phyloP scores from a whole-genome alignment of 2,113 vertebrate genomes.

The Myrmecophaga tridactyla region DNA sequence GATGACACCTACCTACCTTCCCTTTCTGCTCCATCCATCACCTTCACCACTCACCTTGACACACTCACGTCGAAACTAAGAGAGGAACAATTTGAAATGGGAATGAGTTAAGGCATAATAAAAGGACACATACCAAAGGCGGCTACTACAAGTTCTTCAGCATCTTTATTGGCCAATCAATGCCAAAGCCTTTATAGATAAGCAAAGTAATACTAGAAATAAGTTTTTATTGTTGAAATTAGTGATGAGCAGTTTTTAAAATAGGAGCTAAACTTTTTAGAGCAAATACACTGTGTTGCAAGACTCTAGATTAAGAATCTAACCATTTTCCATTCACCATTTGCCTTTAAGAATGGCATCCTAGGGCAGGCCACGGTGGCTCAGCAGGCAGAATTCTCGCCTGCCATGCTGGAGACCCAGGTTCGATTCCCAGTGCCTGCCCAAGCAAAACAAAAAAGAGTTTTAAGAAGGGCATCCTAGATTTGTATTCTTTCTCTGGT shows the following conservation, averaged over 20 bases:
- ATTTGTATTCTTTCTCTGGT: too few species aligned
- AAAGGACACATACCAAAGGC: background rate
- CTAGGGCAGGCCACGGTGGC: too few species aligned
- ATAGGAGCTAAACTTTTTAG: background rate
- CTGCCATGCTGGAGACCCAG: too few species aligned
- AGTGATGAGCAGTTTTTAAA: background rate
- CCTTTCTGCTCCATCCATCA: background rate
- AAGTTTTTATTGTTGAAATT: background rate
- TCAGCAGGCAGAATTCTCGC: too few species aligned
- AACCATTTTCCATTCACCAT: background rate
- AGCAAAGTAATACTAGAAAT: background rate
- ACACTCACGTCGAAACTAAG: background rate
- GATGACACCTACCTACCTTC: background rate
- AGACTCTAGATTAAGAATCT: background rate
- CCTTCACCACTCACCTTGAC: background rate
- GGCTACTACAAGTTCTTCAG: background rate
- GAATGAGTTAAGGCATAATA: background rate
- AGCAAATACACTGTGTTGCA: background rate
- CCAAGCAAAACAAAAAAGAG: too few species aligned
- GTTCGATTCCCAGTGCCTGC: too few species aligned
- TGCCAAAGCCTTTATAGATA: background rate
- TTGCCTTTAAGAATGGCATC: too few species aligned
- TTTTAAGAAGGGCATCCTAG: too few species aligned
- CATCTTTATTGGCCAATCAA: background rate
- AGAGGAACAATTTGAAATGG: background rate